These are phyloP conservation scores for Oppia nitens DNA, from an alignment of 1,140 invertebrate species.

Conservation along the genomic window DNA sequence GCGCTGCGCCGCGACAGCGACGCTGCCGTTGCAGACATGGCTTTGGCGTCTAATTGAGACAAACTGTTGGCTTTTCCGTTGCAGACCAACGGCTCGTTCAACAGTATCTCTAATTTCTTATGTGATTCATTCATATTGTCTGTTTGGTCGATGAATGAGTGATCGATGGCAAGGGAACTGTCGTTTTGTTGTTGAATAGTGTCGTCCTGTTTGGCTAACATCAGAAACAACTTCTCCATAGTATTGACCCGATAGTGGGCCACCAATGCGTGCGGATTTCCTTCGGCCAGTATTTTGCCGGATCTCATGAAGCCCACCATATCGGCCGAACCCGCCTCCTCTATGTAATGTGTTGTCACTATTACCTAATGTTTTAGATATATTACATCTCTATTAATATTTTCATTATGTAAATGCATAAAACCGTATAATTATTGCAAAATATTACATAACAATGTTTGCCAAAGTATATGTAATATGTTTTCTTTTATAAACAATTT, in stretches of 20 bases:
- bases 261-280: conserved; percentile 65
- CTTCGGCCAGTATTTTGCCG: conserved; percentile 50
- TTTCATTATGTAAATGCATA: not conserved
- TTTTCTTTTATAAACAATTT: too few relatives aligned
- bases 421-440: not conserved
- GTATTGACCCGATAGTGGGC: conserved; percentile 61
- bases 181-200: not conserved
- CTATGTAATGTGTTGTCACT: conserved; percentile 33
- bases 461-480: too few relatives aligned
- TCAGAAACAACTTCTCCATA: conserved; percentile 69
- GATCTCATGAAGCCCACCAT: conserved; percentile 35
- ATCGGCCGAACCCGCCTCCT: conserved; percentile 29
- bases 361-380: conserved; percentile 22
- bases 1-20: not conserved
- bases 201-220: conserved; percentile 11
- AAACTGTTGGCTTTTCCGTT: not conserved
- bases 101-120: not conserved
- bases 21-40: not conserved
- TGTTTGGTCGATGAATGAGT: not conserved
- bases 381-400: not conserved
- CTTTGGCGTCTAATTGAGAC: not conserved
- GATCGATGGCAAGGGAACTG: not conserved
- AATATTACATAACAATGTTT: too few relatives aligned
- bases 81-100: not conserved
- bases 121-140: not conserved